Percentiles rank a stretch among this genome's conserved stretches.
Conservation (phyloP, 2,797 vertebrate species). For the Lindbergichthys nudifrons region DNA sequence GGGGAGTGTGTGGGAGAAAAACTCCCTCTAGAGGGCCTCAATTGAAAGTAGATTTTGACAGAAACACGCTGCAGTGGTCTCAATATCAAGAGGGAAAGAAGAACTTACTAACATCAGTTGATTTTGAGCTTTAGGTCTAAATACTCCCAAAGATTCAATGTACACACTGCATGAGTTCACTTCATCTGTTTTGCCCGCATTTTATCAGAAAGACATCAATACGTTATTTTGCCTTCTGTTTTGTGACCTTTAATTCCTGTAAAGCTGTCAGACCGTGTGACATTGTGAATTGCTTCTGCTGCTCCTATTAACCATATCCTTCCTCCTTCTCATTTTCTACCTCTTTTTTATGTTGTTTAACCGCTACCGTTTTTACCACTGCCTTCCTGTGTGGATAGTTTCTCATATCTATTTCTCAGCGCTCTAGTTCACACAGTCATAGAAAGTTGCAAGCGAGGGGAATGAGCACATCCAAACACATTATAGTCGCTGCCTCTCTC, state of each 20-base stretch:
- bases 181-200: not conserved
- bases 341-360: constrained; percentile 1
- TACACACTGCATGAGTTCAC: not conserved
- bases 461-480: constrained; percentile 9
- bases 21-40: too few relatives aligned
- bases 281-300: constrained; percentile 47
- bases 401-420: constrained; percentile 28
- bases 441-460: constrained; percentile 17
- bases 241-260: too few relatives aligned
- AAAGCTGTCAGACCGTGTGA: constrained; percentile 33
- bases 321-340: constrained; percentile 19
- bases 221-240: too few relatives aligned
- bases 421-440: constrained; percentile 21
- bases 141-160: not conserved
- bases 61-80: not conserved
- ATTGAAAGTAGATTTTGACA: not conserved
- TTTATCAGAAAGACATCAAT: not conserved
- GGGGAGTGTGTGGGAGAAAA: too few relatives aligned
- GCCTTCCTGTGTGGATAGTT: constrained; percentile 36
- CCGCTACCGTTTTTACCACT: constrained; percentile 24
- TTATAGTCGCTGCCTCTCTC: not conserved
- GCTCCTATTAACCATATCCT: constrained; percentile 52
- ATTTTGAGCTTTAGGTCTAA: not conserved
- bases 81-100: not conserved
- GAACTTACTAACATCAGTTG: not conserved